Percentiles rank a stretch among this genome's conserved stretches.
phyloP scores from a whole-genome alignment of 2,797 vertebrate genomes.

The Gambelia wislizenii region DNA sequence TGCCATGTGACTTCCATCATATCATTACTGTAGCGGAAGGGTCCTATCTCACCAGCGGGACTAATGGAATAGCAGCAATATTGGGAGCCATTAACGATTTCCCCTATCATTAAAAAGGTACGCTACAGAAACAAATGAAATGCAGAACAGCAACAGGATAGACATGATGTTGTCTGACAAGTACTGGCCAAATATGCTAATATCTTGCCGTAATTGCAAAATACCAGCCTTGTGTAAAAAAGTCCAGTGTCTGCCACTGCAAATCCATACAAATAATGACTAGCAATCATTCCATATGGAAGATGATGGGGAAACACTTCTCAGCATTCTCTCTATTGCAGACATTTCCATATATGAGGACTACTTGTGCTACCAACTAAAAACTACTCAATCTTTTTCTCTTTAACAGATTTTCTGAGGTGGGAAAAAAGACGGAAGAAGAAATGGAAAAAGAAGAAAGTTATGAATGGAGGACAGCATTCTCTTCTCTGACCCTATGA shows the following conservation, averaged over 20 bases:
- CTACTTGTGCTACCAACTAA: not conserved
- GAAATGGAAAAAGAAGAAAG: not conserved
- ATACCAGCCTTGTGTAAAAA: too few relatives aligned
- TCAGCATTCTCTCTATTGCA: not conserved
- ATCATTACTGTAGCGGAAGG: too few relatives aligned
- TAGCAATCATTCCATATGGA: not conserved
- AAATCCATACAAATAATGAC: not conserved
- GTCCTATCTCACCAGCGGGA: too few relatives aligned
- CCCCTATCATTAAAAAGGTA: too few relatives aligned
- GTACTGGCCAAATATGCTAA: too few relatives aligned
- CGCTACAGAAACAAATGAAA: too few relatives aligned
- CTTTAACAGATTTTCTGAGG: not conserved
- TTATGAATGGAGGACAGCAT: not conserved
- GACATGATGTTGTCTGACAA: too few relatives aligned
- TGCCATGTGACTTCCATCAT: too few relatives aligned
- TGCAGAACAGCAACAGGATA: too few relatives aligned
- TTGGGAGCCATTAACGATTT: too few relatives aligned
- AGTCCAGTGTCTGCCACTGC: not conserved
- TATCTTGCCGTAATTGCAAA: too few relatives aligned
- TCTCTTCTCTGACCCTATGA: not conserved
- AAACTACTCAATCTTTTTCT: not conserved
- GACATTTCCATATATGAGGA: not conserved
- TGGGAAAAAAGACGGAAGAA: not conserved
- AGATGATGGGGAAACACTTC: not conserved
- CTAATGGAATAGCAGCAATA: too few relatives aligned